Evolutionary conservation across 2,797 vertebrate genomes (phyloP).

Genomic region (Dermochelys coriacea): DNA sequence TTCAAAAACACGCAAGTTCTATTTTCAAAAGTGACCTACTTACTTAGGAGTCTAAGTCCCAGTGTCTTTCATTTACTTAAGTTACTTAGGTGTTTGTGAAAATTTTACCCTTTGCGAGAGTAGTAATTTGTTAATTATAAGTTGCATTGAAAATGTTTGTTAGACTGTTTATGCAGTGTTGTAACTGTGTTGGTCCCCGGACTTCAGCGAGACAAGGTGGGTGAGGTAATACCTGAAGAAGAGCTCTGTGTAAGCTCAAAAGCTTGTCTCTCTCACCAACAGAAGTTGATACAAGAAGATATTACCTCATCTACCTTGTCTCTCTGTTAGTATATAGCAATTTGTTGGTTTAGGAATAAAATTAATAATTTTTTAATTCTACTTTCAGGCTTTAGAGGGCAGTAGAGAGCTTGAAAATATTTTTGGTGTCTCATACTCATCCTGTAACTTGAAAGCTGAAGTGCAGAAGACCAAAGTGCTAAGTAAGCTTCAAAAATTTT

Average conservation of each 20-base stretch:
- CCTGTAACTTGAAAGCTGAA: conserved; percentile 78
- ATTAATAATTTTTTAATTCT: background rate
- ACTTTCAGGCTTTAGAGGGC: conserved; percentile 90
- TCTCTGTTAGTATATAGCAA: accelerated
- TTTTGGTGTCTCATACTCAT: conserved; percentile 38
- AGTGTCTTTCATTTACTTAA: background rate
- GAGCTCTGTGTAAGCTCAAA: background rate
- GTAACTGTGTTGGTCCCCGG: background rate
- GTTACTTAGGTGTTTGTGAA: background rate
- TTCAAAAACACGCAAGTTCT: background rate
- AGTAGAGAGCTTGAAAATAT: conserved; percentile 88
- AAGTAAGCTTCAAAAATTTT: conserved; percentile 77
- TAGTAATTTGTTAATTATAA: background rate
- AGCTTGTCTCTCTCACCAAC: background rate
- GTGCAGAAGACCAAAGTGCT: conserved; percentile 82
- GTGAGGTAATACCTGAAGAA: background rate
- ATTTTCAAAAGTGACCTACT: accelerated
- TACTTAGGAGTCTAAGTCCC: background rate
- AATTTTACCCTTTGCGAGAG: background rate
- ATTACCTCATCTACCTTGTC: background rate
- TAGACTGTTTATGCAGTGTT: background rate
- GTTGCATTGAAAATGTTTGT: background rate
- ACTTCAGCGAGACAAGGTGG: background rate
- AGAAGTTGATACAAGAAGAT: background rate
- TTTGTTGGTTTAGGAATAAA: background rate